phyloP scores from a whole-genome alignment of 2,113 vertebrate genomes.

The Vicugna pacos region DNA sequence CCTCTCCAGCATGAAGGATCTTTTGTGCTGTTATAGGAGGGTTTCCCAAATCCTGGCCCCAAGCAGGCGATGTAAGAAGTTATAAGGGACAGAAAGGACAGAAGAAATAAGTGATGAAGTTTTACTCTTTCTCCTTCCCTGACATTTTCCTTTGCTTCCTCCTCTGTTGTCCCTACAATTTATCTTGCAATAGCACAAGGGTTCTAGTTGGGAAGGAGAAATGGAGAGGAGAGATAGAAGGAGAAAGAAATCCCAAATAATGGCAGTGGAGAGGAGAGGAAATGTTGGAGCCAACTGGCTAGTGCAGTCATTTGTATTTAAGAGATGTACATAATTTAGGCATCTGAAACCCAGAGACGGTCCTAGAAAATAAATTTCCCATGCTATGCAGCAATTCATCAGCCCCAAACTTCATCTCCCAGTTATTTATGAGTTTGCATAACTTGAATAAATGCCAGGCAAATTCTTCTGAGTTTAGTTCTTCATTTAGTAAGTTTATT shows the following conservation, averaged over 20 bases:
- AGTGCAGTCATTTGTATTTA: constrained; percentile 45
- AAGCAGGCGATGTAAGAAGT: not conserved
- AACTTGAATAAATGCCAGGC: constrained; percentile 58
- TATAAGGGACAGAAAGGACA: not conserved
- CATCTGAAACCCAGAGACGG: constrained; percentile 45
- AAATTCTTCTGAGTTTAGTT: constrained; percentile 55
- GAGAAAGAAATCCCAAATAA: not conserved
- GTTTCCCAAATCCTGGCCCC: not conserved
- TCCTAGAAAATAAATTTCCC: constrained; percentile 60
- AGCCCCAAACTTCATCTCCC: not conserved
- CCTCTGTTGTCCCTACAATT: not conserved
- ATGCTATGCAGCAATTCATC: not conserved
- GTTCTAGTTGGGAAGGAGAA: not conserved
- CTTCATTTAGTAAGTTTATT: constrained; percentile 61
- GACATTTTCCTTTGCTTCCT: not conserved
- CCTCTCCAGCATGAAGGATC: not conserved
- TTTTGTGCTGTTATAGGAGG: not conserved
- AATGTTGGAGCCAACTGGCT: not conserved
- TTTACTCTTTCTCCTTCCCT: not conserved
- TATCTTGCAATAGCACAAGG: not conserved
- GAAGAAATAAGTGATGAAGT: not conserved
- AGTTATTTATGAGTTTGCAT: constrained; percentile 67
- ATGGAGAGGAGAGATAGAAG: not conserved
- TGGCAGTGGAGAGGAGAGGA: not conserved
- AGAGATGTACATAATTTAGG: not conserved